Base-by-base conservation (phyloP, 2,113 vertebrate genomes). In the Corynorhinus townsendii region DNA sequence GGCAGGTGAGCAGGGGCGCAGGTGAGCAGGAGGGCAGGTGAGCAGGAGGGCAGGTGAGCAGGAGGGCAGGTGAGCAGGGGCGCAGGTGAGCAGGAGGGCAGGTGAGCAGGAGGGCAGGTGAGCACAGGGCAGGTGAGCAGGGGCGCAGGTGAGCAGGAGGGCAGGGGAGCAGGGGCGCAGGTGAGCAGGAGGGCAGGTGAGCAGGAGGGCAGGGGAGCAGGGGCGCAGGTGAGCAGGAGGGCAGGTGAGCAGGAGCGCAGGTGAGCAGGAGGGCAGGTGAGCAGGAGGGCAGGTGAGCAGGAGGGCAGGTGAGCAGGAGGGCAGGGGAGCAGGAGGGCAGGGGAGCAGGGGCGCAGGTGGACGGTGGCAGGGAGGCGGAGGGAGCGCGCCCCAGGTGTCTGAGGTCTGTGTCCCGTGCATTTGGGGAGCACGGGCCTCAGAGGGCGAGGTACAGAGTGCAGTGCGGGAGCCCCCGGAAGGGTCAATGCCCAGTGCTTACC, bases 291-390 rank as follows among this genome's bases (percentile, higher is more conserved):
- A 40, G 38, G 38, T 40, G 38, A 40, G 38, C 38, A 40, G 38
- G 38, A 40, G 38, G 38, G 33, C 7, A 45, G 28, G 66, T 17
- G n/a, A 33, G 35, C 12, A 1, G 3, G 17, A 33, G 17, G 45
- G 35, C 20, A 11, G 16, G 9, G 16, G 3, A 40, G 38, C n/a
- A n/a, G 4, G 38, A 40, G 38, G 3, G 38, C 38, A 40, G 38
- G 38, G 3, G 38, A 40, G 38, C 38, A 40, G 38, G 38, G 4
- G 38, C n/a, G n/a, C 0, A 0, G 26, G 20, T 22, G 33, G 16
- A 11, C 0, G 24, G 49, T 45, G 4, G n/a, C 0, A 0, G 16
- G 68, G 33, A 35, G 33, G 45, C 8, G 19, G 54, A 4, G 19
- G 22, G 22, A 15, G 17, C 2, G 62, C 54, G 10, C 54, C 33